Evolutionary conservation across 2,113 vertebrate genomes (phyloP), one percentile per base, ranked within the genome.

Genomic region (Clarias gariepinus): DNA sequence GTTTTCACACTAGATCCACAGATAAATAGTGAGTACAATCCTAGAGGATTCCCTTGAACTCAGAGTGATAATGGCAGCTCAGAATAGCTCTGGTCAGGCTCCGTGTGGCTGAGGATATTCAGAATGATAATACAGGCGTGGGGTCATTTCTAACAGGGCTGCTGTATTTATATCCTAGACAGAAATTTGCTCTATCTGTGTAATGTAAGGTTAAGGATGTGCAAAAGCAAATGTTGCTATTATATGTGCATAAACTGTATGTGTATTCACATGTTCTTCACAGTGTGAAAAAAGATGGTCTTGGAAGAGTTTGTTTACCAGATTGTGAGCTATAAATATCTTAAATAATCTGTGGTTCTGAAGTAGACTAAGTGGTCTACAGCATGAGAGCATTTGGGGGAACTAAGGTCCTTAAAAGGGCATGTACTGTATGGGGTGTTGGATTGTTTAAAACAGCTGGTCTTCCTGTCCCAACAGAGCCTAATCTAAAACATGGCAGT

Each of bases 391-490:
- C 81, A 89, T 94, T 94, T 90, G 82, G 86, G 89, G 88, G 82
- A 83, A 89, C 90, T 90, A 92, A 90, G 36, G 25, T 92, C 94
- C 95, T 93, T 94, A 91, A 93, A 95, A 92, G 94, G 95, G 52
- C 83, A 90, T 64, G 81, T 80, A 92, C 90, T 64, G 81, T 80
- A 92, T 90, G 91, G 93, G 92, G 91, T 89, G 84, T 87, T 86
- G 82, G 28, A 88, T 90, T 91, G 89, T 85, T 88, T 91, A 53
- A 88, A 90, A 93, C 94, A 95, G 94, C 94, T 95, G 93, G 89
- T 63, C 58, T 69, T 36, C n/a, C 78, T 86, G 77, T 64, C 68
- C 15, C 52, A 87, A 60, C 33, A 89, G 63, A 82, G 78, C 60
- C 61, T 68, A 81, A 87, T 69, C 74, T 81, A 60, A 55, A 85